Percentiles rank a stretch among this genome's conserved stretches.
phyloP scores from a whole-genome alignment of 2,888 invertebrate species.

The Spicauda simplicius region DNA sequence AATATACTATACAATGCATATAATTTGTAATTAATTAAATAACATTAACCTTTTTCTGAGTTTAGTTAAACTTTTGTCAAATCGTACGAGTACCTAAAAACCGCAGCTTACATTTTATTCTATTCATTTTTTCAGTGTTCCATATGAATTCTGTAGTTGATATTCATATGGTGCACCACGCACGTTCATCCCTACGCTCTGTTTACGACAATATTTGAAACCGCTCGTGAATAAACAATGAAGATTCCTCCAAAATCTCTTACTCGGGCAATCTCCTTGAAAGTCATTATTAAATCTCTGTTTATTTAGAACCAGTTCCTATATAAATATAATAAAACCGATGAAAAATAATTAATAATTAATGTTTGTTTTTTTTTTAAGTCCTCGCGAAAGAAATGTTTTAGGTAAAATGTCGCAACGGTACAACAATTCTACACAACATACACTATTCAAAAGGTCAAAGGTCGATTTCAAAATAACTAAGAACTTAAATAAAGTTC shows the following conservation, averaged over 20 bases:
- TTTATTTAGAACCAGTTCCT: background rate
- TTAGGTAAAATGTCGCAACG: too few species aligned
- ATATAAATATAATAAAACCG: background rate
- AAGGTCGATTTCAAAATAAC: too few species aligned
- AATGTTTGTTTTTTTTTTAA: too few species aligned
- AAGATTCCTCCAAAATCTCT: conserved; percentile 27
- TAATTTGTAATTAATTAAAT: too few species aligned
- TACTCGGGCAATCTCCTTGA: conserved; percentile 7
- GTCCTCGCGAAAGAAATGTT: too few species aligned
- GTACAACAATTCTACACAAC: too few species aligned
- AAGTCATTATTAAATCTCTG: background rate
- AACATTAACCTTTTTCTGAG: too few species aligned
- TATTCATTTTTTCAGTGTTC: background rate
- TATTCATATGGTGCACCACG: conserved; percentile 43
- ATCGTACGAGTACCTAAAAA: background rate
- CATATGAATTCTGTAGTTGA: background rate
- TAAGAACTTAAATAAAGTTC: too few species aligned
- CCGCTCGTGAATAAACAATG: conserved; percentile 38
- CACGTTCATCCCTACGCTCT: conserved; percentile 49
- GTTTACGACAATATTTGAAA: conserved; percentile 40
- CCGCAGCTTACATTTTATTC: background rate
- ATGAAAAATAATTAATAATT: too few species aligned
- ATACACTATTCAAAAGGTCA: too few species aligned
- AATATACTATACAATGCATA: too few species aligned
- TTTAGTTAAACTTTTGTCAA: too few species aligned